Percentiles rank a stretch among this genome's conserved stretches.
These are phyloP conservation scores for Octomys mimax DNA, from an alignment of 2,797 vertebrate species.

Conservation along the genomic window DNA sequence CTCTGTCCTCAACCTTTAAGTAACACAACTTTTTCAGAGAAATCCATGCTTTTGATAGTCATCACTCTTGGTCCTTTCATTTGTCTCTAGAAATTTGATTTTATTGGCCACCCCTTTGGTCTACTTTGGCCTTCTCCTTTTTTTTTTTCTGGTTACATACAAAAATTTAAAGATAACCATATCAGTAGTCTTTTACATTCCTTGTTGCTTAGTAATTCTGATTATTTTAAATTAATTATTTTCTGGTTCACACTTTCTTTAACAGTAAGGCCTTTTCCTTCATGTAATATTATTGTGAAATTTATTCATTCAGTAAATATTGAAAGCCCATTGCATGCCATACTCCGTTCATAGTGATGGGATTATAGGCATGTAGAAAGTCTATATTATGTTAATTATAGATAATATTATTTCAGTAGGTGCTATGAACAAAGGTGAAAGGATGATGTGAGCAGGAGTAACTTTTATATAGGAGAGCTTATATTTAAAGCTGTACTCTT, in stretches of 20 bases:
- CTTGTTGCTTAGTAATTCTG: neutral
- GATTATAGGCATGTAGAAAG: slow-evolving; percentile 13
- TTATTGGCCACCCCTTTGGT: neutral
- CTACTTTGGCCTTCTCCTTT: slow-evolving; percentile 10
- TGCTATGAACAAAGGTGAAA: neutral
- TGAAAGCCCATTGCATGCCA: neutral
- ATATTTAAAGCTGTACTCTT: neutral
- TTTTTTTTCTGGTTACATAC: slow-evolving; percentile 10
- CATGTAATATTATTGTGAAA: neutral
- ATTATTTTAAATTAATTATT: slow-evolving; percentile 28
- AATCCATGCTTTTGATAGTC: neutral
- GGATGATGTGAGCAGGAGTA: neutral
- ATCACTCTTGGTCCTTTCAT: neutral
- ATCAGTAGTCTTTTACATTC: neutral
- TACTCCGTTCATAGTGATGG: slow-evolving; percentile 6
- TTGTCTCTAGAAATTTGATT: neutral
- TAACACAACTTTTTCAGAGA: neutral
- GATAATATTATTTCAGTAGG: neutral
- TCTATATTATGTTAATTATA: neutral
- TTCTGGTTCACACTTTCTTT: slow-evolving; percentile 15
- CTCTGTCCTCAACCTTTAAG: neutral
- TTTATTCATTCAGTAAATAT: slow-evolving; percentile 12
- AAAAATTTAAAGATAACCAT: slow-evolving; percentile 5
- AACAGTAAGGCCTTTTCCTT: slow-evolving; percentile 18
- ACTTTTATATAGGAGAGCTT: neutral